These are phyloP conservation scores for Panurus biarmicus DNA, from an alignment of 2,113 vertebrate species.

Conservation along the genomic window DNA sequence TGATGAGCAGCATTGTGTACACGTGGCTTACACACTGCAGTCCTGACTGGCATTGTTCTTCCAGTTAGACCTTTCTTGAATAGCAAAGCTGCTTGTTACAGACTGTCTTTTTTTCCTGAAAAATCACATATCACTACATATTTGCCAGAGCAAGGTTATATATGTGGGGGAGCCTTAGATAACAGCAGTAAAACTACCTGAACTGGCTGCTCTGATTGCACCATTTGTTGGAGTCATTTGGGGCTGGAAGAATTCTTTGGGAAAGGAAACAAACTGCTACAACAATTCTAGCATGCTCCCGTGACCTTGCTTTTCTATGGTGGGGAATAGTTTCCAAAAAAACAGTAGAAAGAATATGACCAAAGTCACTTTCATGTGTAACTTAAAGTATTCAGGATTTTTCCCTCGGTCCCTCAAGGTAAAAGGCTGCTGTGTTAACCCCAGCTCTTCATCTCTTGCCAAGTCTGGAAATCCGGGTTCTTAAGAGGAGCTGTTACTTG, in stretches of 20 bases:
- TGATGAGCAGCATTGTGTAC: background rate
- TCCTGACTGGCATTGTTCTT: background rate
- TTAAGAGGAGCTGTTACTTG: slow-evolving; percentile 45
- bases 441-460: slow-evolving; percentile 1
- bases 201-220: background rate
- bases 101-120: background rate
- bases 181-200: background rate
- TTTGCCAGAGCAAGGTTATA: background rate
- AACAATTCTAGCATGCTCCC: background rate
- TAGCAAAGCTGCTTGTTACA: background rate
- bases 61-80: background rate
- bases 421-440: slow-evolving; percentile 7
- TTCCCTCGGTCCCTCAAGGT: background rate
- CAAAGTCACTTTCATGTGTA: background rate
- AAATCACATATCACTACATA: background rate
- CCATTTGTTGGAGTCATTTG: background rate
- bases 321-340: background rate
- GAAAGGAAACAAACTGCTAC: background rate
- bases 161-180: background rate
- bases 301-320: background rate
- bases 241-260: background rate
- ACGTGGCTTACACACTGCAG: fast-evolving
- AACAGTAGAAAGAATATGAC: background rate
- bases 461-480: slow-evolving; percentile 33
- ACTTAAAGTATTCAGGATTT: background rate